phyloP scores from a whole-genome alignment of 2,113 vertebrate species.

The Phoenicopterus ruber region DNA sequence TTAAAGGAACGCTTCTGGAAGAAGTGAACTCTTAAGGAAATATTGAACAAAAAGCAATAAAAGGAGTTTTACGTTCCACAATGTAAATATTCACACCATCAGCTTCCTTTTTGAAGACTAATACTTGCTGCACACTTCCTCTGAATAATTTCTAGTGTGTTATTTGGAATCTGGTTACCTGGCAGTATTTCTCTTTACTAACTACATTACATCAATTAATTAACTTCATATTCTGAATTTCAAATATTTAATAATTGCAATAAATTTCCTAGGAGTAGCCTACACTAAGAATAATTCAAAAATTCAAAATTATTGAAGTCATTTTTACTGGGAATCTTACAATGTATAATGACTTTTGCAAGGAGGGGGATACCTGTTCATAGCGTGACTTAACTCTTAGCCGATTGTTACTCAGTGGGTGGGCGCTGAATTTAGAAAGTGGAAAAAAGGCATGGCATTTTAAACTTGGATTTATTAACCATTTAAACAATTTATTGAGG shows the following conservation, averaged over 20 bases:
- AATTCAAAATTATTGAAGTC: background rate
- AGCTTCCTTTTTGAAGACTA: background rate
- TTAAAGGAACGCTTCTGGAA: background rate
- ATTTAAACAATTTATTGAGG: background rate
- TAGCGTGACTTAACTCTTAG: background rate
- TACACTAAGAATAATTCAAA: background rate
- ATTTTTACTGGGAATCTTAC: background rate
- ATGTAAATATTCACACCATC: background rate
- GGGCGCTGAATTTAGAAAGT: background rate
- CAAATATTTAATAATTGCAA: background rate
- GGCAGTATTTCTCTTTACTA: background rate
- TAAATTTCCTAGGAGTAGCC: background rate
- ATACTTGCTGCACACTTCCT: background rate
- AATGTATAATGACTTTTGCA: background rate
- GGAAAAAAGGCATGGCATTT: background rate
- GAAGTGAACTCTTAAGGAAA: background rate
- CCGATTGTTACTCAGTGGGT: fast-evolving
- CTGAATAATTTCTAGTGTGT: background rate
- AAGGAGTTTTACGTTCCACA: background rate
- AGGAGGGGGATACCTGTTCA: background rate
- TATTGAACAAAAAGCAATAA: background rate
- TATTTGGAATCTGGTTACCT: background rate
- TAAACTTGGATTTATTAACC: background rate
- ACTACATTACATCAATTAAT: background rate
- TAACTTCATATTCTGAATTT: background rate